These are phyloP conservation scores for Thunnus thynnus DNA, from an alignment of 2,113 vertebrate genomes.

Conservation along the genomic window DNA sequence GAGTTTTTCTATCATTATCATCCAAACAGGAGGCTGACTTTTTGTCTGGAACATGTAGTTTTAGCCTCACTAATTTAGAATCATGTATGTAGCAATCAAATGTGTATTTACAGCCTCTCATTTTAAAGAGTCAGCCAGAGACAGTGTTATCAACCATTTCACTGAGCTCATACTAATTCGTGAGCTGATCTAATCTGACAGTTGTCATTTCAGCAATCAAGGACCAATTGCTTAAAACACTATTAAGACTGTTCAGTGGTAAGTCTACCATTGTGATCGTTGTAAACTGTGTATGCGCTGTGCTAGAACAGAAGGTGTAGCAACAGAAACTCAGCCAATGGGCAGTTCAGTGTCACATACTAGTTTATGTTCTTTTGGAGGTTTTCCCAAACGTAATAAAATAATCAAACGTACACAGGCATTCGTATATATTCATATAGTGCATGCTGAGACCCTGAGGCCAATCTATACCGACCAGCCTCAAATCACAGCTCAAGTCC, in stretches of 20 bases:
- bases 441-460: not conserved
- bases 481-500: not conserved
- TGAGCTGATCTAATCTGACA: too few relatives aligned
- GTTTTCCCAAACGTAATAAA: not conserved
- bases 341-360: not conserved
- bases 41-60: too few relatives aligned
- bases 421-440: constrained; percentile 11
- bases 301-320: not conserved
- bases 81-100: too few relatives aligned
- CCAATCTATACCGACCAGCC: not conserved
- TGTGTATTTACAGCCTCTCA: too few relatives aligned
- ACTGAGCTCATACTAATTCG: too few relatives aligned
- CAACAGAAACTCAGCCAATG: not conserved
- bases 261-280: too few relatives aligned
- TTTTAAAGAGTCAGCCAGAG: too few relatives aligned
- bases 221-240: too few relatives aligned
- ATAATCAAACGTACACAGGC: not conserved
- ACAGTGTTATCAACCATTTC: too few relatives aligned
- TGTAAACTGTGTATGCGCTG: not conserved
- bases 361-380: not conserved
- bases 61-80: too few relatives aligned
- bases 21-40: not conserved
- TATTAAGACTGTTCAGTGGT: too few relatives aligned
- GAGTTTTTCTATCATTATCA: not conserved
- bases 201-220: too few relatives aligned